phyloP scores from a whole-genome alignment of 2,888 invertebrate genomes.

The Dolichomitus sp. region DNA sequence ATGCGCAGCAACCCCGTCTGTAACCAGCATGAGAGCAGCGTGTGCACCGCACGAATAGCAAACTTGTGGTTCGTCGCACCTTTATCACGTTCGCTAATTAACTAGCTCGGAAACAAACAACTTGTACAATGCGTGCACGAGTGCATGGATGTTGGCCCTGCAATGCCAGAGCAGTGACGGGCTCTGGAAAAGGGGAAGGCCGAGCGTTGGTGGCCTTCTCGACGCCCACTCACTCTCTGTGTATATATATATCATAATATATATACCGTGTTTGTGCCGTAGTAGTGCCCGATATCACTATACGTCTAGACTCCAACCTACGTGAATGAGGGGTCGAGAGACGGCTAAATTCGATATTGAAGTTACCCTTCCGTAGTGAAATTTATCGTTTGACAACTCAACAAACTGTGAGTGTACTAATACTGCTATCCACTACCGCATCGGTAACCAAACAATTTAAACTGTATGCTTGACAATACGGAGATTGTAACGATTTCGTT shows the following conservation, averaged over 20 bases:
- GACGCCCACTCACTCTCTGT: slow-evolving; percentile 34
- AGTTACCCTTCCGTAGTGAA: slow-evolving; percentile 25
- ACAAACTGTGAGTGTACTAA: slow-evolving; percentile 16
- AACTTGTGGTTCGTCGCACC: slow-evolving; percentile 67
- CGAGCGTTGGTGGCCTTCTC: slow-evolving; percentile 40
- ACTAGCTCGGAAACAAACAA: slow-evolving; percentile 66
- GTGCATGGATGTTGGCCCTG: slow-evolving; percentile 53
- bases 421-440: not conserved
- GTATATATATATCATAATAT: not conserved
- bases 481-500: not conserved
- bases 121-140: slow-evolving; percentile 62
- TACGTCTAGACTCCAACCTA: not conserved
- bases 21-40: slow-evolving; percentile 37
- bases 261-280: slow-evolving; percentile 1
- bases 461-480: not conserved
- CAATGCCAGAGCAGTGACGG: slow-evolving; percentile 29
- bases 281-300: slow-evolving; percentile 21
- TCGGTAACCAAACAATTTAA: not conserved
- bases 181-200: slow-evolving; percentile 41
- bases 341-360: slow-evolving; percentile 23
- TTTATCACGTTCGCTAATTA: slow-evolving; percentile 68
- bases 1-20: slow-evolving; percentile 11
- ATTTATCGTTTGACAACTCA: slow-evolving; percentile 33
- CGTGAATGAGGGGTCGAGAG: not conserved
- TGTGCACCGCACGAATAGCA: slow-evolving; percentile 52